Percentiles rank a stretch among this genome's conserved stretches.
phyloP scores from a whole-genome alignment of 2,113 vertebrate genomes.

The Salminus brasiliensis region DNA sequence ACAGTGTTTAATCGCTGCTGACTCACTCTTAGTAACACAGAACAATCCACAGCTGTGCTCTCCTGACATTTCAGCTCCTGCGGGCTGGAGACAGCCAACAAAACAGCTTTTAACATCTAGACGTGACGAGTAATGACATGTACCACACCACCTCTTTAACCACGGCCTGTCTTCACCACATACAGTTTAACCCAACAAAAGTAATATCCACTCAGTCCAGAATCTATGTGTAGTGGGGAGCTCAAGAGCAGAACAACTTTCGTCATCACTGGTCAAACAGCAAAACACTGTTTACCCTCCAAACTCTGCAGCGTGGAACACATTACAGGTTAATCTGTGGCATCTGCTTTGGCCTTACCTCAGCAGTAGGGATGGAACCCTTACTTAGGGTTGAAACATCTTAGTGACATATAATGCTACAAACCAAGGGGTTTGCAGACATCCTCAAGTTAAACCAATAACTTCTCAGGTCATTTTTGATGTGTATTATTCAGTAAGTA shows the following conservation, averaged over 20 bases:
- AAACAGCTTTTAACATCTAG: slow-evolving; percentile 16
- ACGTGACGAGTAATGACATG: slow-evolving; percentile 1
- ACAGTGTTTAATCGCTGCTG: slow-evolving; percentile 18
- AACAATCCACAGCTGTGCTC: slow-evolving; percentile 25
- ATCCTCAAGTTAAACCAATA: too few species aligned
- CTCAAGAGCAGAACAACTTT: not conserved
- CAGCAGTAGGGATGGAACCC: not conserved
- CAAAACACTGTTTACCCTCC: slow-evolving; percentile 8
- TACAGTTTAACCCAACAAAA: not conserved
- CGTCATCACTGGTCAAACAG: not conserved
- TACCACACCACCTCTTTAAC: not conserved
- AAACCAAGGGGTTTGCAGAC: too few species aligned
- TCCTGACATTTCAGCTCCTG: slow-evolving; percentile 3
- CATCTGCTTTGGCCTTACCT: not conserved
- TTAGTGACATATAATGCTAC: too few species aligned
- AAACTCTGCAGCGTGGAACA: not conserved
- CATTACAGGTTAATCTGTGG: not conserved
- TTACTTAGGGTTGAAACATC: too few species aligned
- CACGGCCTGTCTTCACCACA: slow-evolving; percentile 3
- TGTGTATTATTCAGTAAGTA: too few species aligned
- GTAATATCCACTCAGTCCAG: not conserved
- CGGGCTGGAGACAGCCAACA: not conserved
- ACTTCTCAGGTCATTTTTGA: too few species aligned
- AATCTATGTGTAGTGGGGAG: not conserved
- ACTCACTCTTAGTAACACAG: slow-evolving; percentile 6